A percentile compares a stretch with the other conserved stretches of the same genome.
Conservation (phyloP, 2,888 invertebrate genomes). For the Eristalis arbustorum region DNA sequence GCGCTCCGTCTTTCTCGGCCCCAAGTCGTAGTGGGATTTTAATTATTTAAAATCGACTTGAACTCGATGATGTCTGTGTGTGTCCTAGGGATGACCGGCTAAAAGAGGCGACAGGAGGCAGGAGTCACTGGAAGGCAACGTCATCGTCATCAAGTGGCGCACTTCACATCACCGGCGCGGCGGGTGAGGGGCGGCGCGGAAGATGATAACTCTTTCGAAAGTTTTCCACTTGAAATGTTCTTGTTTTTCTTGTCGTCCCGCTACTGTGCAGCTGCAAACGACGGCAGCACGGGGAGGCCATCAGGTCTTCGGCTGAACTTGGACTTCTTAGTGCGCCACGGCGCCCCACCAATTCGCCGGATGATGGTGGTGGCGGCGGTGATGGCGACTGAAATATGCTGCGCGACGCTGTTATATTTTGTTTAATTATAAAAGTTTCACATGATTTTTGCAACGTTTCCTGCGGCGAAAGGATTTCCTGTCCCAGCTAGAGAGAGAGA, state of each 20-base stretch:
- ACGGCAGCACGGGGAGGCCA: not conserved
- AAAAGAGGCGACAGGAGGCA: too few relatives aligned
- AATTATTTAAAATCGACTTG: slow-evolving; percentile 67
- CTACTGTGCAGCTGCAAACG: not conserved
- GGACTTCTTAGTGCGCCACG: slow-evolving; percentile 8
- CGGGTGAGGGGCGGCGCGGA: not conserved
- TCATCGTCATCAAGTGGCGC: not conserved
- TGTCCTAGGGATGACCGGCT: not conserved
- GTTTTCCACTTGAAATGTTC: slow-evolving; percentile 68
- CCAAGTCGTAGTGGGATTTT: slow-evolving; percentile 36
- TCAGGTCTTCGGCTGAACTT: slow-evolving; percentile 42
- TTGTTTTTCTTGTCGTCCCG: slow-evolving; percentile 30
- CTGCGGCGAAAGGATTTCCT: slow-evolving; percentile 53
- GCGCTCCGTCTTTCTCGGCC: slow-evolving; percentile 11
- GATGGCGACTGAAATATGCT: slow-evolving; percentile 48
- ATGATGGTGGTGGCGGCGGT: not conserved
- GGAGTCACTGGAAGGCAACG: too few relatives aligned
- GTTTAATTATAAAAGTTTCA: slow-evolving; percentile 70
- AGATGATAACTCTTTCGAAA: slow-evolving; percentile 41
- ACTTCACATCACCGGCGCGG: not conserved
- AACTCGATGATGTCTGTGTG: slow-evolving; percentile 57
- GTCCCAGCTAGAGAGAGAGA: not conserved
- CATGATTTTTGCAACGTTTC: slow-evolving; percentile 53
- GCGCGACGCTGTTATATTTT: slow-evolving; percentile 59
- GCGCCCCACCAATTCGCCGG: not conserved